Percentiles rank a stretch among this genome's conserved stretches.
phyloP scores from a whole-genome alignment of 2,888 invertebrate species.

The Papilio elwesi region DNA sequence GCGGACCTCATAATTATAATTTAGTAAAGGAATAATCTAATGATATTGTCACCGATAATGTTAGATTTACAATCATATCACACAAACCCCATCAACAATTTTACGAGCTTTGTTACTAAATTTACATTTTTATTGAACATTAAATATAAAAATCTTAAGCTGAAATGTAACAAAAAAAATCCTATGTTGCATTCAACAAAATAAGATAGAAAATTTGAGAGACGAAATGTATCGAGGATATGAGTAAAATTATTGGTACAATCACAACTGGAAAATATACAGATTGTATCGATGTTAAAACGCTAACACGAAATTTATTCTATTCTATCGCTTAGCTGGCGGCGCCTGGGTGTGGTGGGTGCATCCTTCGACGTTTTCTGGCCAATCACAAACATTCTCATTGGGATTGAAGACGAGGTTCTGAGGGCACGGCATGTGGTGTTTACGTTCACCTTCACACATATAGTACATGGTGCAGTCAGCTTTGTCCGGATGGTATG shows the following conservation, averaged over 20 bases:
- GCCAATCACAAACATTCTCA: conserved; percentile 98
- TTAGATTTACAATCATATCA: conserved; percentile 78
- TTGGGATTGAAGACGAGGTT: conserved; percentile 96
- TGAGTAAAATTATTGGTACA: conserved; percentile 23
- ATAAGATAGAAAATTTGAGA: conserved; percentile 15
- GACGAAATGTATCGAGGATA: conserved; percentile 5
- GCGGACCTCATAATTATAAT: conserved; percentile 47
- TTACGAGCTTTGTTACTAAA: conserved; percentile 50
- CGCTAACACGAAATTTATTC: conserved; percentile 44
- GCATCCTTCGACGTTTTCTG: conserved; percentile 96
- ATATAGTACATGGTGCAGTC: conserved; percentile 98
- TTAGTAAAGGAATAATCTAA: conserved; percentile 40
- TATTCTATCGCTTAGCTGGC: conserved; percentile 69
- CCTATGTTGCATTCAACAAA: conserved; percentile 19
- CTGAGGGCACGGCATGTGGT: conserved; percentile 97
- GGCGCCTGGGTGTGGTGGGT: conserved; percentile 81
- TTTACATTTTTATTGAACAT: conserved; percentile 39
- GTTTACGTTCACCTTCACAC: conserved; percentile 97
- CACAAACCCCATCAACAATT: conserved; percentile 67
- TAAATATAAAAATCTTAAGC: too few relatives aligned
- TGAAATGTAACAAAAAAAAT: too few relatives aligned
- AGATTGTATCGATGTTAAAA: conserved; percentile 27
- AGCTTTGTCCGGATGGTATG: conserved; percentile 94
- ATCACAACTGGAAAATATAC: conserved; percentile 14
- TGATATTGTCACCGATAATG: conserved; percentile 59